Conservation (phyloP, 2,888 invertebrate genomes). For the Neocrepidodera transversa region DNA sequence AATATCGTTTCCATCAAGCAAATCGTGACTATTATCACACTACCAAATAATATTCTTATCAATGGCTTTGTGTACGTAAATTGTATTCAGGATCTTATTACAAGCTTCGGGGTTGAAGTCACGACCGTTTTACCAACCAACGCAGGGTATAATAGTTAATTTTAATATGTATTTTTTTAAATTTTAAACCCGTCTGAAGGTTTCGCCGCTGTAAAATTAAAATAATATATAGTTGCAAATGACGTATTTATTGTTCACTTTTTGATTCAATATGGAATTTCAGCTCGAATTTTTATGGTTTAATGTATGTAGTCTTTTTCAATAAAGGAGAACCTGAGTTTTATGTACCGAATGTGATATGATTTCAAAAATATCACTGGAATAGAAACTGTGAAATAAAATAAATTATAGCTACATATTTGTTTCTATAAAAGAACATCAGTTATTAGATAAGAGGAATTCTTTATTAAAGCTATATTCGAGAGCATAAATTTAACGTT, state of each 20-base stretch:
- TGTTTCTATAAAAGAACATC: too few species aligned
- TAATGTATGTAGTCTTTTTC: slow-evolving; percentile 13
- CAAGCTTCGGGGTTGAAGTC: background rate
- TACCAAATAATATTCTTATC: slow-evolving; percentile 10
- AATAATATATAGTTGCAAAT: slow-evolving; percentile 8
- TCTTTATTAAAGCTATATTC: too few species aligned
- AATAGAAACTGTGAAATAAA: too few species aligned
- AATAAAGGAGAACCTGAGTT: slow-evolving; percentile 10
- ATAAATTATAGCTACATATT: too few species aligned
- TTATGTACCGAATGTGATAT: slow-evolving; percentile 2
- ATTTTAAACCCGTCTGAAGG: too few species aligned
- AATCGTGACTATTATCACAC: slow-evolving; percentile 16
- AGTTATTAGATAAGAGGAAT: too few species aligned
- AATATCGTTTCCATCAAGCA: slow-evolving; percentile 15
- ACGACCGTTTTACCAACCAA: background rate
- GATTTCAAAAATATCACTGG: background rate
- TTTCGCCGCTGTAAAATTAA: too few species aligned
- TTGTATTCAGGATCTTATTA: slow-evolving; percentile 1
- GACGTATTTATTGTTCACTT: slow-evolving; percentile 5
- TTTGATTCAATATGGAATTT: slow-evolving; percentile 12
- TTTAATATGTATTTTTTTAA: too few species aligned
- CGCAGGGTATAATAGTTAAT: too few species aligned
- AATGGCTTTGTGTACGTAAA: slow-evolving; percentile 5
- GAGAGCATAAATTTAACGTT: background rate
- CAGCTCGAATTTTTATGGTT: slow-evolving; percentile 10